Conservation (phyloP, 1,140 invertebrate genomes). For the Drosophila busckii region DNA sequence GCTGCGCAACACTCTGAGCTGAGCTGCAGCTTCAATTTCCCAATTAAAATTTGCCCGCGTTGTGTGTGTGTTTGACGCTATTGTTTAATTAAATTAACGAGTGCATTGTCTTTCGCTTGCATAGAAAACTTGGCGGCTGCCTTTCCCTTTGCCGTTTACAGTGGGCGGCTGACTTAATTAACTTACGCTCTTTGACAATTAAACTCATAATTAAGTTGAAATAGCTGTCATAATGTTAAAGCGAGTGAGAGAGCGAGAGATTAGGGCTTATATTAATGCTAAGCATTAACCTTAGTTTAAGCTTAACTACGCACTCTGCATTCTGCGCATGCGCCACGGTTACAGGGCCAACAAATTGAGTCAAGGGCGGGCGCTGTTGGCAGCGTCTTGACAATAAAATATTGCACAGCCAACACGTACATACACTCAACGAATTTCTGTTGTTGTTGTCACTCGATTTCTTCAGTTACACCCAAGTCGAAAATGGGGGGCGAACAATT, state of each 20-base stretch:
- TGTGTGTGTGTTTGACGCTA: background rate
- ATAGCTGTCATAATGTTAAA: too few relatives aligned
- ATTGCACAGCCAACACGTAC: conserved; percentile 52
- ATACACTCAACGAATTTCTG: background rate
- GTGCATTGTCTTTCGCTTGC: conserved; percentile 1
- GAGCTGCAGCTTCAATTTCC: background rate
- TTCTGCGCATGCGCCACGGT: conserved; percentile 60
- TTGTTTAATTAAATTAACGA: conserved; percentile 39
- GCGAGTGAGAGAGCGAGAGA: too few relatives aligned
- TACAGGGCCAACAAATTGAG: conserved; percentile 55
- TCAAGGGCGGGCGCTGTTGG: conserved; percentile 56
- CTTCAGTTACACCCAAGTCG: conserved; percentile 10
- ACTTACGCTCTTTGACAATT: conserved; percentile 14
- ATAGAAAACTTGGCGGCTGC: conserved; percentile 15
- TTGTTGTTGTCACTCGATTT: background rate
- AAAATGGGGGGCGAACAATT: conserved; percentile 21
- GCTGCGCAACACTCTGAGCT: conserved; percentile 33
- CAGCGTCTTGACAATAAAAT: conserved; percentile 44
- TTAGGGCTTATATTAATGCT: too few relatives aligned
- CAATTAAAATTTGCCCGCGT: conserved; percentile 40
- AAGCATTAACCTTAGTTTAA: too few relatives aligned
- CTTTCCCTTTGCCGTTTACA: background rate
- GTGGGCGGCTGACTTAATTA: conserved; percentile 41
- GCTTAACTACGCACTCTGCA: conserved; percentile 20
- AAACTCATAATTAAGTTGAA: conserved; percentile 42